phyloP scores from a whole-genome alignment of 2,888 invertebrate genomes.

The Ornithoptera alexandrae region DNA sequence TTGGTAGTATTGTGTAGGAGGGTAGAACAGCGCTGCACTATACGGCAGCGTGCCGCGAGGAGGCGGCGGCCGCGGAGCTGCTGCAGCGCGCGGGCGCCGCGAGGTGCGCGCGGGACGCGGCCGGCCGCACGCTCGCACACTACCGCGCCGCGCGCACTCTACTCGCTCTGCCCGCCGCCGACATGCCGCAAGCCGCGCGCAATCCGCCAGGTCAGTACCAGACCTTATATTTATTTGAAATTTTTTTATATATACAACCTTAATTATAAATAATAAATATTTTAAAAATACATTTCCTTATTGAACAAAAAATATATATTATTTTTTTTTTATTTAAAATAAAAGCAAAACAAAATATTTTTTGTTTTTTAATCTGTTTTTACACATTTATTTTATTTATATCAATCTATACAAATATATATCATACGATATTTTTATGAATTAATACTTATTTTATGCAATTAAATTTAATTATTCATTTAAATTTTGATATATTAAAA shows the following conservation, averaged over 20 bases:
- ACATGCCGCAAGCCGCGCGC: slow-evolving; percentile 56
- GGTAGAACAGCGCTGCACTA: slow-evolving; percentile 90
- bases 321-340: too few relatives aligned
- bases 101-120: slow-evolving; percentile 89
- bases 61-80: slow-evolving; percentile 85
- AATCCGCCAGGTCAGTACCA: slow-evolving; percentile 58
- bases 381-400: too few relatives aligned
- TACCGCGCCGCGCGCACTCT: slow-evolving; percentile 66
- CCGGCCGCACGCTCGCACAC: slow-evolving; percentile 66
- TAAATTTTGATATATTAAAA: too few relatives aligned
- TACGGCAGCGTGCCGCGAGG: slow-evolving; percentile 87
- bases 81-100: slow-evolving; percentile 91
- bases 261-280: not conserved
- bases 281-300: not conserved
- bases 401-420: too few relatives aligned
- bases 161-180: slow-evolving; percentile 44
- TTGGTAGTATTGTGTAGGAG: slow-evolving; percentile 39
- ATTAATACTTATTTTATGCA: too few relatives aligned
- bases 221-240: slow-evolving; percentile 9
- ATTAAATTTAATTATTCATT: too few relatives aligned
- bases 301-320: too few relatives aligned
- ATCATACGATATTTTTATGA: too few relatives aligned
- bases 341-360: too few relatives aligned
- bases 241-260: not conserved
- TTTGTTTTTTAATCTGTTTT: too few relatives aligned